Evolutionary conservation across 1,140 invertebrate genomes (phyloP), one percentile per base, ranked within the genome.

Genomic region (Yoshiicerus persimilis): DNA sequence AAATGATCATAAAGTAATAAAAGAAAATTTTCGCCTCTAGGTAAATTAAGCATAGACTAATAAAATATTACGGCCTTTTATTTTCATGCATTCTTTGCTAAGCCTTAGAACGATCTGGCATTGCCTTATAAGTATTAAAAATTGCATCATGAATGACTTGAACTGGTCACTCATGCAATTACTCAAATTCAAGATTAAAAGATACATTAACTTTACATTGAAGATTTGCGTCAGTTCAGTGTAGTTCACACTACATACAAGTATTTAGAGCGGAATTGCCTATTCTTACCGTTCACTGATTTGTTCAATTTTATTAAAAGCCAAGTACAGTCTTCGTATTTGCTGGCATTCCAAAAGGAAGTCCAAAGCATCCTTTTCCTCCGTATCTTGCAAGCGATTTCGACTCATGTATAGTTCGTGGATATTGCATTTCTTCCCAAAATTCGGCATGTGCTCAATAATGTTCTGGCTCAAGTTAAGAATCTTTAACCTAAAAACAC

Each of bases 81-180:
- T 56, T 16, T n/a, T n/a, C n/a, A n/a, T n/a, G n/a, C n/a, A n/a
- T n/a, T n/a, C n/a, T n/a, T n/a, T n/a, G n/a, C n/a, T n/a, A n/a
- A n/a, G n/a, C n/a, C n/a, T n/a, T n/a, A n/a, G n/a, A n/a, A n/a
- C n/a, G n/a, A n/a, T n/a, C n/a, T n/a, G n/a, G n/a, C n/a, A n/a
- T n/a, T n/a, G n/a, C n/a, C n/a, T 97, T 97, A 92, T 96, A 96
- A 27, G 84, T 87, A 95, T 95, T 56, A 96, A 92, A 91, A 56
- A 56, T 56, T 56, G 47, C n/a, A 56, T 56, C 47, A 56, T 56
- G 47, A 56, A 56, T 56, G 47, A 56, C 47, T 96, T 95, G 56
- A 96, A n/a, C 20, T 47, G 23, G 30, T 86, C n/a, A 30, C 25
- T 86, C n/a, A 32, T 1, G 66, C 64, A 39, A 16, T 36, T 87